These are phyloP conservation scores for Philereme vetulata DNA, from an alignment of 2,888 invertebrate species.

Conservation along the genomic window DNA sequence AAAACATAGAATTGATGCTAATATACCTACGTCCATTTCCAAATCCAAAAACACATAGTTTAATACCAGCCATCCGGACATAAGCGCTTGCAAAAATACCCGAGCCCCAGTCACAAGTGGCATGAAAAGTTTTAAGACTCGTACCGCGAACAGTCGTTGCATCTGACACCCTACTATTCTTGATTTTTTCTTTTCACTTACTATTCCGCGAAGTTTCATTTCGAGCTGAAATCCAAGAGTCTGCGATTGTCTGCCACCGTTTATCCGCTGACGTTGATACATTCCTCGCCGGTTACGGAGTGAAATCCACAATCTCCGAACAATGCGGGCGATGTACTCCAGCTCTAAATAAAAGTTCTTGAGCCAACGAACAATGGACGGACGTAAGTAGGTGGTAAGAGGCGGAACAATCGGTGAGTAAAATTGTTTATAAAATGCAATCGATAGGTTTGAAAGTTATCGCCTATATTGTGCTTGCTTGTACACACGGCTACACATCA, in stretches of 20 bases:
- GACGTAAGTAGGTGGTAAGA: constrained; percentile 63
- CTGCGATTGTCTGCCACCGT: constrained; percentile 53
- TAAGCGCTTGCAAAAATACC: constrained; percentile 43
- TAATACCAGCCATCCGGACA: background rate
- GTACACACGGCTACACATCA: no score
- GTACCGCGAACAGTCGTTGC: constrained; percentile 70
- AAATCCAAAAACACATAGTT: constrained; percentile 2
- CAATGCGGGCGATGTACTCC: constrained; percentile 59
- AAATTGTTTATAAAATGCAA: constrained; percentile 74
- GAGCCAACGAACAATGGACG: constrained; percentile 64
- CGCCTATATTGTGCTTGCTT: constrained; percentile 49
- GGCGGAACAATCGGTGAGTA: constrained; percentile 76
- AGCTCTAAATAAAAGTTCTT: constrained; percentile 51
- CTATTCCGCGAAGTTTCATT: constrained; percentile 72
- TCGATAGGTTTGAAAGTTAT: constrained; percentile 64
- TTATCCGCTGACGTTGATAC: constrained; percentile 63
- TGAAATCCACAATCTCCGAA: constrained; percentile 53
- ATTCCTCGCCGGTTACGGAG: constrained; percentile 54
- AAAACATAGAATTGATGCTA: no score
- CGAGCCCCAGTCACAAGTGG: constrained; percentile 41
- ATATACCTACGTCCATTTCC: no score
- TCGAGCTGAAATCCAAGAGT: constrained; percentile 56
- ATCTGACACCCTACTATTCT: constrained; percentile 76
- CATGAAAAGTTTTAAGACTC: constrained; percentile 64
- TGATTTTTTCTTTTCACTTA: constrained; percentile 65